Evolutionary conservation across 2,888 invertebrate genomes (phyloP).

Genomic region (Elmis aenea): DNA sequence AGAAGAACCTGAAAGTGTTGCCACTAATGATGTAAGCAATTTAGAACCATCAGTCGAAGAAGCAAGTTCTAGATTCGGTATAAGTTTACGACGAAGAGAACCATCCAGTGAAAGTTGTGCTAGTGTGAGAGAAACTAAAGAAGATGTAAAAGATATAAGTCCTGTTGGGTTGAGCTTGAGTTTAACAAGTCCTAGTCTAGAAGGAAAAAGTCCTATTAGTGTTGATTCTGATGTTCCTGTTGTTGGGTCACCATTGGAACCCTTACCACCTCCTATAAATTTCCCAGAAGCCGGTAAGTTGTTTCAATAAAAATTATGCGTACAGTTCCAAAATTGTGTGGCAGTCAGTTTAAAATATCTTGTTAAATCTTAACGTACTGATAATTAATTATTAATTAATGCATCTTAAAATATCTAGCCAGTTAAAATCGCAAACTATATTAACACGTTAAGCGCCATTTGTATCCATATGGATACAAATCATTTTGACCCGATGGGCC

Average conservation of each 20-base stretch:
- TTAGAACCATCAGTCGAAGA: conserved; percentile 67
- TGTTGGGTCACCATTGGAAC: conserved; percentile 49
- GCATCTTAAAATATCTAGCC: too few relatives aligned
- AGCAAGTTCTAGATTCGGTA: conserved; percentile 66
- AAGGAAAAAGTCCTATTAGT: conserved; percentile 43
- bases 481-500: too few relatives aligned
- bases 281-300: conserved; percentile 38
- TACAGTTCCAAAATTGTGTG: too few relatives aligned
- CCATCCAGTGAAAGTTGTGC: conserved; percentile 56
- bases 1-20: conserved; percentile 40
- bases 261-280: conserved; percentile 41
- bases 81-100: conserved; percentile 63
- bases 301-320: too few relatives aligned
- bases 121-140: conserved; percentile 49
- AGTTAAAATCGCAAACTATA: too few relatives aligned
- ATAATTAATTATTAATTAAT: too few relatives aligned
- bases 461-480: too few relatives aligned
- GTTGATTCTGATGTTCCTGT: conserved; percentile 47
- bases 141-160: conserved; percentile 42
- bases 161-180: conserved; percentile 43
- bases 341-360: too few relatives aligned
- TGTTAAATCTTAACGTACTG: too few relatives aligned
- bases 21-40: conserved; percentile 52
- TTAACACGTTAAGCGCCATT: too few relatives aligned
- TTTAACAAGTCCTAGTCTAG: conserved; percentile 42